Evolutionary conservation across 2,797 vertebrate genomes (phyloP), one percentile per base, ranked within the genome.

Genomic region (Tinamus major): DNA sequence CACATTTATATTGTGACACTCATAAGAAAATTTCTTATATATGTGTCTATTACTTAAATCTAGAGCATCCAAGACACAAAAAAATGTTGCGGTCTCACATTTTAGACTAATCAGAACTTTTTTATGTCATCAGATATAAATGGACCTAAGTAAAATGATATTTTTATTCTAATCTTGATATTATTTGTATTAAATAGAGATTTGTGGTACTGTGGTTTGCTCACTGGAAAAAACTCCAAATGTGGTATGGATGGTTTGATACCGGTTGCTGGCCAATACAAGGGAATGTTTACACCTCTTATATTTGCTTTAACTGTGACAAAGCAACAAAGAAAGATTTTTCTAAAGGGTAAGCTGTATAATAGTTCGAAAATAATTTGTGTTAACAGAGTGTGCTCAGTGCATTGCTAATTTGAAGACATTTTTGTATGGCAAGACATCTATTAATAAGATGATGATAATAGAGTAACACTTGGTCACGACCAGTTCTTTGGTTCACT

Each of bases 381-480:
- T 27, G 6, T 23, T 82, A 41, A 35, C 23, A 65, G 56, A 13
- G 23, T 7, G 37, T 24, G 12, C 11, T 76, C 8, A 61, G 65
- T 19, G 42, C 17, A 51, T 41, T 58, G 19, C 19, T 29, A 13
- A 53, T 26, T 10, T 69, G 12, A 91, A 70, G n/a, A 69, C 3
- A 2, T 23, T 53, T 83, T 55, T 67, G 7, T 0, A 0, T 21
- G 12, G 27, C 9, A 76, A 76, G 29, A 65, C 8, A 31, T 65
- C 8, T 56, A 56, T 56, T n/a, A 56, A 13, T n/a, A 56, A n/a
- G 31, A 56, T 56, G 90, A 56, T 10, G 31, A 20, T 56, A 92
- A 56, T 10, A 29, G 9, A 56, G n/a, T 6, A 67, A 33, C 10
- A 20, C 5, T 81, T 81, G 58, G 10, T 27, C 48, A 86, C 86